Evolutionary conservation across 1,140 invertebrate genomes (phyloP).

Genomic region (Euschistus heros): DNA sequence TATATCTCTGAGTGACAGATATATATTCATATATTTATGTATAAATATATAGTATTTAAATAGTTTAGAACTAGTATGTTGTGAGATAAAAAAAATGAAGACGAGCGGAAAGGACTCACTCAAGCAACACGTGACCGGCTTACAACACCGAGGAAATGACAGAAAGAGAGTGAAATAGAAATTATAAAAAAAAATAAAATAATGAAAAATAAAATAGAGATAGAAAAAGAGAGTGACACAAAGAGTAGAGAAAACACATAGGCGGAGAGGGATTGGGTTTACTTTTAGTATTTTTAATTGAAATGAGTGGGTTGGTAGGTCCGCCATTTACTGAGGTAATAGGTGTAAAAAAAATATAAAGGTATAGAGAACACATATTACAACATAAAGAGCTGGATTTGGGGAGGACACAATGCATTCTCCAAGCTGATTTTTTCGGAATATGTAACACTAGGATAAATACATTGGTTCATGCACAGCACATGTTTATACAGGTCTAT

Average conservation of each 20-base stretch:
- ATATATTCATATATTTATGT: not conserved
- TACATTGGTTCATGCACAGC: conserved; percentile 14
- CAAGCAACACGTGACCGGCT: conserved; percentile 20
- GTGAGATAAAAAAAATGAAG: conserved; percentile 14
- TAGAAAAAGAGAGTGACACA: conserved; percentile 11
- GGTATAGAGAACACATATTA: conserved; percentile 11
- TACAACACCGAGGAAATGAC: conserved; percentile 22
- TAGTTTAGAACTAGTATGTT: conserved; percentile 1
- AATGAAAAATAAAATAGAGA: conserved; percentile 16
- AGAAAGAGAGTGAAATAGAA: conserved; percentile 9
- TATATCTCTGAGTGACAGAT: not conserved
- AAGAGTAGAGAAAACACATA: conserved; percentile 2
- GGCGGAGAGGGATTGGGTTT: not conserved
- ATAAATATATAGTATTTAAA: not conserved
- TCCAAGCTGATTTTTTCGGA: conserved; percentile 15
- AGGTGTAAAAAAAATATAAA: conserved; percentile 10
- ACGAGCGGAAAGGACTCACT: conserved; percentile 19
- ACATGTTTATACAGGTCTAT: conserved; percentile 15
- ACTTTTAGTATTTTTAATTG: too few relatives aligned
- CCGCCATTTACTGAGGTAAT: conserved; percentile 1
- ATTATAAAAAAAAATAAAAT: conserved; percentile 7
- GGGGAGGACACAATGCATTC: conserved; percentile 12
- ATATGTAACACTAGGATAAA: conserved; percentile 12
- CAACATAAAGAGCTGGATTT: conserved; percentile 15
- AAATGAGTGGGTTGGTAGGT: not conserved